Base-by-base conservation (phyloP, 2,797 vertebrate genomes). In the Acrossocheilus fasciatus region DNA sequence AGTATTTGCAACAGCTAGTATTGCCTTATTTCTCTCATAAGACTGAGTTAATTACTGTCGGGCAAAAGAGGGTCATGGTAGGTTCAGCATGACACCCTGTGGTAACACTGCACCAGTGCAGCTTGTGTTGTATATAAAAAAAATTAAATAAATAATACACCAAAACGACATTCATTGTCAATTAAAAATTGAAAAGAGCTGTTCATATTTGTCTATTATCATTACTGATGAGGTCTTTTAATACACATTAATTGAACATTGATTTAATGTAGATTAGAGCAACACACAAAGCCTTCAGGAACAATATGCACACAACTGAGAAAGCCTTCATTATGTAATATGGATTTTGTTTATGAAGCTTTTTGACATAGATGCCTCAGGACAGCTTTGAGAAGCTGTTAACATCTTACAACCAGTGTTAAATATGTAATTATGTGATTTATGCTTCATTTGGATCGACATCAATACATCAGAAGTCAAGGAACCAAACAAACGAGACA, bases 61-160 rank as follows among this genome's bases (percentile, higher is more conserved):
- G 10, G 57, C 47, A 43, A 15, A 81, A 14, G 36, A 74, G 34
- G 59, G 68, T 43, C 57, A 45, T 3, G n/a, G 52, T 54, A 90
- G 90, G 36, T 81, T 76, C n/a, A 92, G 85, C 82, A 89, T 86
- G 93, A 92, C 93, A 90, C 91, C 93, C 3, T 91, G 93, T 94
- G 94, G 95, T 18, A 80, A 89, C 83, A 15, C 73, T 30, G 70
- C 62, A 20, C 75, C 77, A 94, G 88, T 93, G 89, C 95, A 94
- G 17, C 52, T 85, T 47, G 26, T n/a, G 23, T 87, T 41, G 84
- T 82, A 47, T 12, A 30, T 6, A 64, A 26, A 62, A 30, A 30
- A 54, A 43, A 26, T 26, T 1, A 26, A 26, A 26, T 26, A 26
- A 30, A 30, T 30, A 30, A 41, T 78, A 5, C 30, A 6, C 12